Evolutionary conservation across 2,888 invertebrate species (phyloP).

Genomic region (Boloria euphrosyne): DNA sequence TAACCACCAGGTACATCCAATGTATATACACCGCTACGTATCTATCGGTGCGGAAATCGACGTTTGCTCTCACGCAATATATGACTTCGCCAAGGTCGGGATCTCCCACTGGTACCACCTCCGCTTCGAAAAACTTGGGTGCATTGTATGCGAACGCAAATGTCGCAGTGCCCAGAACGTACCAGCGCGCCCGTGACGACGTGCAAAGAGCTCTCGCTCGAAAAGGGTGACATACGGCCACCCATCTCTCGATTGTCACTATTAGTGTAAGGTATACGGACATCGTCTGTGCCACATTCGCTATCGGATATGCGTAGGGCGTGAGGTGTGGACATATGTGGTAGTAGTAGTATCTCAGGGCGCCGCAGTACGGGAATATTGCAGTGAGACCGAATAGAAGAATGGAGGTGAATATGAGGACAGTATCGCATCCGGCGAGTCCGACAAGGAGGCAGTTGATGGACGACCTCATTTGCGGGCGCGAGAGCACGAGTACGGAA

Average conservation of each 20-base stretch:
- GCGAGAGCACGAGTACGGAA: slow-evolving; percentile 93
- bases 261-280: slow-evolving; percentile 96
- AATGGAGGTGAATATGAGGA: slow-evolving; percentile 92
- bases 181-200: slow-evolving; percentile 91
- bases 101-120: slow-evolving; percentile 66
- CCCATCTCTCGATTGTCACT: slow-evolving; percentile 96
- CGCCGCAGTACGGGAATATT: slow-evolving; percentile 91
- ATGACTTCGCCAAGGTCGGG: slow-evolving; percentile 81
- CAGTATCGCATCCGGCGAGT: slow-evolving; percentile 95
- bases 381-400: slow-evolving; percentile 93
- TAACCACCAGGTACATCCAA: slow-evolving; percentile 96
- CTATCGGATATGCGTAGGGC: slow-evolving; percentile 90
- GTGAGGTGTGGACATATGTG: slow-evolving; percentile 91
- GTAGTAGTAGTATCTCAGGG: slow-evolving; percentile 89
- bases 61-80: slow-evolving; percentile 87
- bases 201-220: slow-evolving; percentile 95
- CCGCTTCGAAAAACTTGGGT: slow-evolving; percentile 89
- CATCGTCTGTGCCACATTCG: slow-evolving; percentile 94
- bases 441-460: slow-evolving; percentile 97
- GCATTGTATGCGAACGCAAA: slow-evolving; percentile 93
- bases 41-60: slow-evolving; percentile 85
- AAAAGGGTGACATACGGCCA: slow-evolving; percentile 95
- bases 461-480: slow-evolving; percentile 97
- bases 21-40: slow-evolving; percentile 95
- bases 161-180: slow-evolving; percentile 90